Conservation (phyloP, 2,797 vertebrate species). For the Galago senegalensis region DNA sequence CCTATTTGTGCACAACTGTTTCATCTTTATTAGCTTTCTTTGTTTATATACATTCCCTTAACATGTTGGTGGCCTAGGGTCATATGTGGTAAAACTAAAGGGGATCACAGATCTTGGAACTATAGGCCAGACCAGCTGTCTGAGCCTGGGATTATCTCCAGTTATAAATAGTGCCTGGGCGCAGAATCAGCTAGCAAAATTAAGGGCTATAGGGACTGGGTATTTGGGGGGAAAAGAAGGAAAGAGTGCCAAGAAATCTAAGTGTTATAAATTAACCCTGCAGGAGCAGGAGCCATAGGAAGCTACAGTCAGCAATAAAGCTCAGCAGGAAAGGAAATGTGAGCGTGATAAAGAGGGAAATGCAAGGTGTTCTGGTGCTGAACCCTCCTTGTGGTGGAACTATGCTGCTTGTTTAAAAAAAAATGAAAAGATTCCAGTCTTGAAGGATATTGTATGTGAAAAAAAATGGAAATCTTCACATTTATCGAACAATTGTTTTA, state of each 20-base stretch:
- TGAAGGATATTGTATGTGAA: neutral
- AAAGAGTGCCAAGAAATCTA: conserved; percentile 49
- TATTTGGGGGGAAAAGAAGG: conserved; percentile 44
- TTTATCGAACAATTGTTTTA: neutral
- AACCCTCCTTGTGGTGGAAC: neutral
- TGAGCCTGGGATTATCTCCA: conserved; percentile 51
- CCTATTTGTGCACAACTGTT: neutral
- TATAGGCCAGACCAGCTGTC: conserved; percentile 30
- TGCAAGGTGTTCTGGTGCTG: neutral
- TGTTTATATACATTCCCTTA: neutral
- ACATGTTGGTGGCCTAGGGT: neutral
- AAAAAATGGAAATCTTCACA: conserved; percentile 10
- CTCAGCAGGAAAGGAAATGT: conserved; percentile 4
- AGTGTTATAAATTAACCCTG: conserved; percentile 66
- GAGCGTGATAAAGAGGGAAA: neutral
- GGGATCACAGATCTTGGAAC: conserved; percentile 51
- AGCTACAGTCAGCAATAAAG: neutral
- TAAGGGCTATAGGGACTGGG: conserved; percentile 57
- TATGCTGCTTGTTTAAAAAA: neutral
- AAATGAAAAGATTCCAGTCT: conserved; percentile 26
- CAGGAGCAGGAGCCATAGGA: neutral
- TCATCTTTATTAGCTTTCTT: neutral
- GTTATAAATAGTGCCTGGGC: conserved; percentile 62
- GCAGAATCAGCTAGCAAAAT: conserved; percentile 67
- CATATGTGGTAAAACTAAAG: conserved; percentile 37